phyloP scores from a whole-genome alignment of 2,888 invertebrate species.

The Nemapogon koenigi region DNA sequence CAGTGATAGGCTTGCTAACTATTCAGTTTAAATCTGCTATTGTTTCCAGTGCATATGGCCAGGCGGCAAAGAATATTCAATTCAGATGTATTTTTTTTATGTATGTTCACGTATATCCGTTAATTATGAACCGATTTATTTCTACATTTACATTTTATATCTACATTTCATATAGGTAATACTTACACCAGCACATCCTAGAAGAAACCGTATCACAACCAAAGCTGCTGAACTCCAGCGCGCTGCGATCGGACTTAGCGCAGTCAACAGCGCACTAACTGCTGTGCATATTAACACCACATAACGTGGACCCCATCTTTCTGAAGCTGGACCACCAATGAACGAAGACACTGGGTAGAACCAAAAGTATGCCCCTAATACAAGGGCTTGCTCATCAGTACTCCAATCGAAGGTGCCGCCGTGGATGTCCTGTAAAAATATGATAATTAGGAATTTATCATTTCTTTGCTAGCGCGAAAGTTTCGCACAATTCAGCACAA shows the following conservation, averaged over 20 bases:
- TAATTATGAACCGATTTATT: too few species aligned
- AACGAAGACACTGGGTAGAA: slow-evolving; percentile 71
- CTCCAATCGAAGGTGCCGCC: slow-evolving; percentile 61
- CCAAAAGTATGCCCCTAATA: slow-evolving; percentile 74
- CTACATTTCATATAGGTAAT: background rate
- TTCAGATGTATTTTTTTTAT: too few species aligned
- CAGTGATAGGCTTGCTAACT: too few species aligned
- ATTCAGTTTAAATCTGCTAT: too few species aligned
- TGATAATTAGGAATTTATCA: too few species aligned
- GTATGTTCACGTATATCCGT: too few species aligned
- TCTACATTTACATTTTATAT: too few species aligned
- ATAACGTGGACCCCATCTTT: slow-evolving; percentile 68
- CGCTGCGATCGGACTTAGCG: slow-evolving; percentile 67
- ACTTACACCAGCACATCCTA: slow-evolving; percentile 70
- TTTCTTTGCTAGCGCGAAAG: too few species aligned
- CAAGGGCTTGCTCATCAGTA: slow-evolving; percentile 65
- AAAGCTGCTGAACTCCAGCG: slow-evolving; percentile 60
- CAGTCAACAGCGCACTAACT: slow-evolving; percentile 61
- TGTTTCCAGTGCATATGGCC: too few species aligned
- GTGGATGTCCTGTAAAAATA: slow-evolving; percentile 21
- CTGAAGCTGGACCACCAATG: slow-evolving; percentile 71
- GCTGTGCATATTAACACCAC: slow-evolving; percentile 62
- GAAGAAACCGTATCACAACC: slow-evolving; percentile 62
- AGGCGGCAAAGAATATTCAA: too few species aligned
- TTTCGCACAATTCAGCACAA: too few species aligned